Evolutionary conservation across 2,797 vertebrate species (phyloP).

Genomic region (Rousettus madagascariensis): DNA sequence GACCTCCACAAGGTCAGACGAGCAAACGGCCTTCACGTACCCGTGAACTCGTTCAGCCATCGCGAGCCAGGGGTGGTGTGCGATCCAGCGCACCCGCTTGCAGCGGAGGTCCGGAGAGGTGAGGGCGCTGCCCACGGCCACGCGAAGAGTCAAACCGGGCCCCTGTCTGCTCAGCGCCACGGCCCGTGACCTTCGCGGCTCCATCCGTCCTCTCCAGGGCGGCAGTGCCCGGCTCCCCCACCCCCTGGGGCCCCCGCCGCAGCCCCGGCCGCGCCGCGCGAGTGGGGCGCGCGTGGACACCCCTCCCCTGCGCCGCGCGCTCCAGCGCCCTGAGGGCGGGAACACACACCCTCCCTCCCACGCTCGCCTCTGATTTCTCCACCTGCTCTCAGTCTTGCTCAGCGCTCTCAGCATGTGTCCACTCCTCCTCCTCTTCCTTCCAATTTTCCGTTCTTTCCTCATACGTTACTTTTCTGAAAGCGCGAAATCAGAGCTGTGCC

Average conservation of each 20-base stretch:
- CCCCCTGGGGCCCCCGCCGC: background rate
- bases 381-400: background rate
- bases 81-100: background rate
- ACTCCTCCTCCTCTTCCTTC: background rate
- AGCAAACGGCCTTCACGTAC: background rate
- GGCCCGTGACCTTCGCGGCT: rapidly evolving
- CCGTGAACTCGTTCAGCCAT: background rate
- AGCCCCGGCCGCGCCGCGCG: rapidly evolving
- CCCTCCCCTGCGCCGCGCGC: background rate
- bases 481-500: background rate
- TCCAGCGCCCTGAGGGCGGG: background rate
- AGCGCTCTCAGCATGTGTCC: background rate
- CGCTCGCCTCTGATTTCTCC: background rate
- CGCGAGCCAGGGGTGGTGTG: background rate
- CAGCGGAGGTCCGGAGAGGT: background rate
- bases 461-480: background rate
- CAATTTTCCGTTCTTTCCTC: background rate
- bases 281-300: rapidly evolving
- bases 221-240: too few relatives aligned
- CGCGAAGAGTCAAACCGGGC: background rate
- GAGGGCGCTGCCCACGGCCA: background rate
- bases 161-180: background rate
- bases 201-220: background rate
- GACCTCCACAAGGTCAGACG: background rate
- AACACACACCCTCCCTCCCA: rapidly evolving